Conservation (phyloP, 2,888 invertebrate genomes). For the Limnephilus lunatus region DNA sequence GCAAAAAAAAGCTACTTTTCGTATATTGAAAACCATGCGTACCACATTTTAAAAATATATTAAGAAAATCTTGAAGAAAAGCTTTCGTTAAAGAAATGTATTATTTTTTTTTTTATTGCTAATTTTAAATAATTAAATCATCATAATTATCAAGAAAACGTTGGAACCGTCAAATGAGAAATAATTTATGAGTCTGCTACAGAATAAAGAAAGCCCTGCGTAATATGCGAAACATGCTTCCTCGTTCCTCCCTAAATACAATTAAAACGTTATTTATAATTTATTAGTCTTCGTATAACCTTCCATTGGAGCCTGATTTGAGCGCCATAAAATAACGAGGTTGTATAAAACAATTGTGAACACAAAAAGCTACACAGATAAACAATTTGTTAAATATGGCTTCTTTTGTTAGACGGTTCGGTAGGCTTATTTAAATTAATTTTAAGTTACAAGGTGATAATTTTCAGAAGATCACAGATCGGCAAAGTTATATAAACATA, state of each 20-base stretch:
- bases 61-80: not conserved
- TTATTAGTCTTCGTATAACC: slow-evolving; percentile 7
- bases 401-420: not conserved
- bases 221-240: not conserved
- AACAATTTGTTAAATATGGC: not conserved
- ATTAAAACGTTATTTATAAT: slow-evolving; percentile 25
- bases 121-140: not conserved
- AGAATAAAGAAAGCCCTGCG: not conserved
- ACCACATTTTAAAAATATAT: too few species aligned
- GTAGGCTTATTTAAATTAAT: too few species aligned
- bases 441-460: too few species aligned
- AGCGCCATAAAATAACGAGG: not conserved
- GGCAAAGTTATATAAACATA: too few species aligned
- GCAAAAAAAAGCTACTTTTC: too few species aligned
- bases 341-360: not conserved
- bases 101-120: not conserved
- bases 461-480: too few species aligned
- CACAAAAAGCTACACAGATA: not conserved
- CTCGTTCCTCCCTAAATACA: not conserved
- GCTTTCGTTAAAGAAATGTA: not conserved
- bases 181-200: not conserved
- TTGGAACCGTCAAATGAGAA: not conserved
- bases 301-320: slow-evolving; percentile 9
- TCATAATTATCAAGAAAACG: not conserved
- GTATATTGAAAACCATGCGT: too few species aligned